Evolutionary conservation across 2,113 vertebrate species (phyloP).

Genomic region (Felis chaus): DNA sequence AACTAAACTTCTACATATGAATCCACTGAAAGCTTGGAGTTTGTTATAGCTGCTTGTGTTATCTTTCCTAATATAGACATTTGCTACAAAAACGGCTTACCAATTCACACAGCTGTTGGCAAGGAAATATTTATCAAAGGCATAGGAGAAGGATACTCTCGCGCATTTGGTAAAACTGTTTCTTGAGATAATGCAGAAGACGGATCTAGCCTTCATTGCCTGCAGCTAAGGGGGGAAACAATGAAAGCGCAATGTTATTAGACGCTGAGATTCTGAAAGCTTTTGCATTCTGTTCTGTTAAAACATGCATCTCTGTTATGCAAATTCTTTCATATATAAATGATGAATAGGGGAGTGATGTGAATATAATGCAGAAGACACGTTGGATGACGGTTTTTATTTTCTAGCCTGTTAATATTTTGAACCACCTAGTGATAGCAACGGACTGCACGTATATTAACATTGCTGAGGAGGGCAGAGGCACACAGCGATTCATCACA

Average conservation of each 20-base stretch:
- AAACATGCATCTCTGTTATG: background rate
- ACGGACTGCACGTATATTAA: background rate
- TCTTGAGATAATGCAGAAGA: background rate
- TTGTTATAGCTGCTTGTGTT: background rate
- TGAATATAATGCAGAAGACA: background rate
- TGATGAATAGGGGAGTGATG: background rate
- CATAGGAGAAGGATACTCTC: background rate
- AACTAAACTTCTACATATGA: background rate
- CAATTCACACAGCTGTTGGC: background rate
- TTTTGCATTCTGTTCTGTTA: background rate
- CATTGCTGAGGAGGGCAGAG: background rate
- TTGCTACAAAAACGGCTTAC: background rate
- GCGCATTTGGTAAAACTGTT: background rate
- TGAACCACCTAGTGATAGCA: background rate
- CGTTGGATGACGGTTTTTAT: background rate
- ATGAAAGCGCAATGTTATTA: background rate
- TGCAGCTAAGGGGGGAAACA: background rate
- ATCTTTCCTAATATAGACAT: background rate
- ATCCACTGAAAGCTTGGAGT: background rate
- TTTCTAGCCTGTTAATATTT: background rate
- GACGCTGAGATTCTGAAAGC: background rate
- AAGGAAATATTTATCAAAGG: background rate
- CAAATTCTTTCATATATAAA: background rate
- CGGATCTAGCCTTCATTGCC: background rate
- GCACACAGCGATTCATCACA: background rate